Evolutionary conservation across 1,140 invertebrate species (phyloP).

Genomic region (Atta colombica): DNA sequence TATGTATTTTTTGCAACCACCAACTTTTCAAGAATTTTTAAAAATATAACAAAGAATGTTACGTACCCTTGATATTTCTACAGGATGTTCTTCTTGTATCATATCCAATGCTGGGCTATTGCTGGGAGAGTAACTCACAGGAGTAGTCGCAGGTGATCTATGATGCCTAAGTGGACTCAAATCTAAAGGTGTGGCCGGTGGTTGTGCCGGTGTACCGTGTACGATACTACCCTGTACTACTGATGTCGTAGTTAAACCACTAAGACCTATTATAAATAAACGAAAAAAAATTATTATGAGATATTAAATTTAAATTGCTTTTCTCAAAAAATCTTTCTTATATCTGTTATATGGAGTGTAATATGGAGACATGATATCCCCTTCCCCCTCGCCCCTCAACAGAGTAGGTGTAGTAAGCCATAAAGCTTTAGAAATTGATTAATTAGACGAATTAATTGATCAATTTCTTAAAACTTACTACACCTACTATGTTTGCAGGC

Average conservation of each 20-base stretch:
- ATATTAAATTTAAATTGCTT: neutral
- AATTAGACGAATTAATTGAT: no score
- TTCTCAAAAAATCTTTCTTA: neutral
- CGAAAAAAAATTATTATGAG: constrained; percentile 4
- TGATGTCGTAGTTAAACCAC: constrained; percentile 84
- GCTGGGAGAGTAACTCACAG: constrained; percentile 86
- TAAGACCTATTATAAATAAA: constrained; percentile 78
- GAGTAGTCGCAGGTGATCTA: constrained; percentile 86
- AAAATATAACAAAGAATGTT: neutral
- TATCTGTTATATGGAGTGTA: neutral
- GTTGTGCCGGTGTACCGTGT: constrained; percentile 85
- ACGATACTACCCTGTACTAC: constrained; percentile 85
- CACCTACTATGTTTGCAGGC: no score
- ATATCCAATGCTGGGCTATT: constrained; percentile 92
- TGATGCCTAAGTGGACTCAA: constrained; percentile 85
- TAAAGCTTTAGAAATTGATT: no score
- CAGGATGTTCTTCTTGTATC: constrained; percentile 93
- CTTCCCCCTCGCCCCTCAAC: no score
- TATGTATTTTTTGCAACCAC: no score
- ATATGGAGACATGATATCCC: no score
- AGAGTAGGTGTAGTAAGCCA: no score
- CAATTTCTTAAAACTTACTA: no score
- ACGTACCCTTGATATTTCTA: constrained; percentile 86
- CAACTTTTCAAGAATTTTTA: no score
- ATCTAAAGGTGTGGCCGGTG: constrained; percentile 84